Conservation (phyloP, 2,797 vertebrate genomes). For the Pachyuromys duprasi region DNA sequence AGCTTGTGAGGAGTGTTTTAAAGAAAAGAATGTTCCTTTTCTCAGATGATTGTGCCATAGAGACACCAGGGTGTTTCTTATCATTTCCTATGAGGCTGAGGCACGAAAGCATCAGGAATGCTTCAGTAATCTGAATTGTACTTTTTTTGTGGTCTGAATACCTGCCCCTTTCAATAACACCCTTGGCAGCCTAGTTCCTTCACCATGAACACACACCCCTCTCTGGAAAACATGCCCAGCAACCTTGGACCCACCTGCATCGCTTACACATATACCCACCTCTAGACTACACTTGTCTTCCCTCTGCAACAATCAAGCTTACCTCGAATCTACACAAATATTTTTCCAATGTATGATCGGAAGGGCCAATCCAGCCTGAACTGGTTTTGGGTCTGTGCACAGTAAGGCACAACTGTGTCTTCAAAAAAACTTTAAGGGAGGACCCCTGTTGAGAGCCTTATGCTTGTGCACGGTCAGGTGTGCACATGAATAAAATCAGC, state of each 20-base stretch:
- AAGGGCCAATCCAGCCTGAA: not conserved
- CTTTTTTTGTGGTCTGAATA: not conserved
- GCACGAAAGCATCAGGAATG: not conserved
- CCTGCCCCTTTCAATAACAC: not conserved
- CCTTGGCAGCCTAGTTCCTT: not conserved
- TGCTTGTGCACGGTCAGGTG: not conserved
- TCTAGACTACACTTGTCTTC: not conserved
- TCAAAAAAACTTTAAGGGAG: not conserved
- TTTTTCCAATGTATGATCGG: not conserved
- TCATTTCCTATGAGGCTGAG: not conserved
- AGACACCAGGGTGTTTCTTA: rapidly evolving
- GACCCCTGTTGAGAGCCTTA: not conserved
- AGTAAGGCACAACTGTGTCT: not conserved
- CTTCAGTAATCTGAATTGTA: not conserved
- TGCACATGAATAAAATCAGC: not conserved
- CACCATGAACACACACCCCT: not conserved
- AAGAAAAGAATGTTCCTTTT: not conserved
- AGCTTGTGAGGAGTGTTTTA: not conserved
- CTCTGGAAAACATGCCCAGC: not conserved
- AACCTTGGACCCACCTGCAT: not conserved
- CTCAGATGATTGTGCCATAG: not conserved
- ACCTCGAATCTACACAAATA: not conserved
- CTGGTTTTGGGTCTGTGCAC: not conserved
- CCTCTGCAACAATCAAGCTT: not conserved
- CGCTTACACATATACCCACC: not conserved